phyloP scores from a whole-genome alignment of 1,140 invertebrate species.

The Polypedilum vanderplanki region DNA sequence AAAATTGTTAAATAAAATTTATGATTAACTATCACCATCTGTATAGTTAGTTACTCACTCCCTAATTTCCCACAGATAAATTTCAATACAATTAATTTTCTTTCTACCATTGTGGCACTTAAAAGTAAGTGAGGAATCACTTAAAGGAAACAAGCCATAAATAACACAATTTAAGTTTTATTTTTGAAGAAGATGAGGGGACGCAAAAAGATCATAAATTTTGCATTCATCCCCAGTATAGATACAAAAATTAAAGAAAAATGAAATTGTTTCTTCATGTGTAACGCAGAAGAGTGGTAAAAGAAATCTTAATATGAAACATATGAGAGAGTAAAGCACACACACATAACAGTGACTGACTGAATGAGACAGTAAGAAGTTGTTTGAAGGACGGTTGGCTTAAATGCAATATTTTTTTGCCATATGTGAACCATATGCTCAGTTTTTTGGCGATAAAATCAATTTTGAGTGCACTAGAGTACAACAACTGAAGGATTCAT shows the following conservation, averaged over 20 bases:
- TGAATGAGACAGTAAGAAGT: not conserved
- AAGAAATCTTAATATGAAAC: constrained; percentile 16
- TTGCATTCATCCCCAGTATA: not conserved
- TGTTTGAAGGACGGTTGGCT: constrained; percentile 16
- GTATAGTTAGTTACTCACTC: too few relatives aligned
- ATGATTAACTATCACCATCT: too few relatives aligned
- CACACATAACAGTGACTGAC: not conserved
- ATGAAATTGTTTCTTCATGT: not conserved
- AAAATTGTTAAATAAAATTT: too few relatives aligned
- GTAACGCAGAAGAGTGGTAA: constrained; percentile 7
- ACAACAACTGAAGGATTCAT: not conserved
- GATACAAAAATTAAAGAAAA: not conserved
- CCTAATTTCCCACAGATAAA: constrained; percentile 1
- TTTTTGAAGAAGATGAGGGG: too few relatives aligned
- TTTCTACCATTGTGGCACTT: not conserved
- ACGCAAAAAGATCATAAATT: not conserved
- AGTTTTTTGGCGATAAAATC: constrained; percentile 5
- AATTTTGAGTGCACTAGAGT: not conserved
- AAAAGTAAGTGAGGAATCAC: not conserved
- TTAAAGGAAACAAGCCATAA: not conserved
- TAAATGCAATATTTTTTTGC: constrained; percentile 18
- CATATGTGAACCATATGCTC: constrained; percentile 10
- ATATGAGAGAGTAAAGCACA: constrained; percentile 1
- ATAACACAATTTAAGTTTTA: not conserved
- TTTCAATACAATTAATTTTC: constrained; percentile 2